Evolutionary conservation across 2,113 vertebrate genomes (phyloP).

Genomic region (Illadopsis cleaveri): DNA sequence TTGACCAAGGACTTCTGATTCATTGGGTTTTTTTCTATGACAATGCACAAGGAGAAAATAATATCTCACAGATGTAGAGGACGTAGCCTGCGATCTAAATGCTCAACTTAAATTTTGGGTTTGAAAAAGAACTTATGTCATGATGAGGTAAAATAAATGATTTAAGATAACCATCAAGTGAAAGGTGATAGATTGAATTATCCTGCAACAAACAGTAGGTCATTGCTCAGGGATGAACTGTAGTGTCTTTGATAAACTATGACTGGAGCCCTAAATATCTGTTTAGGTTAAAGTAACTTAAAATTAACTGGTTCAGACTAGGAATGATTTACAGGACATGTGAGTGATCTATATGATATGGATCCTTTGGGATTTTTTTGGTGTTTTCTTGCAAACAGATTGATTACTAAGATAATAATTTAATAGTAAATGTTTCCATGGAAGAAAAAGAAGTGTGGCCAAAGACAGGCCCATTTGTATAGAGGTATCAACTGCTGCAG

Average conservation of each 20-base stretch:
- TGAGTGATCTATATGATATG: not conserved
- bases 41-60: not conserved
- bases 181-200: slow-evolving; percentile 72
- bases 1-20: not conserved
- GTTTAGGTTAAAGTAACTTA: slow-evolving; percentile 53
- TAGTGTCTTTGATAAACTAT: slow-evolving; percentile 56
- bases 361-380: not conserved
- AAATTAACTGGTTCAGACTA: slow-evolving; percentile 13
- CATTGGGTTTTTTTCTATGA: not conserved
- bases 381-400: not conserved
- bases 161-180: slow-evolving; percentile 72
- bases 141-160: slow-evolving; percentile 72
- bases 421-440: not conserved
- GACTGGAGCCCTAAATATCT: slow-evolving; percentile 28
- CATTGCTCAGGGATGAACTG: slow-evolving; percentile 66
- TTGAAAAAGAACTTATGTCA: slow-evolving; percentile 58
- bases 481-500: not conserved
- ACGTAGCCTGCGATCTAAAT: slow-evolving; percentile 57
- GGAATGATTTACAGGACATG: not conserved
- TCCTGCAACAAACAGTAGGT: slow-evolving; percentile 53
- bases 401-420: not conserved
- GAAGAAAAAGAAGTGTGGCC: not conserved
- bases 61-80: not conserved
- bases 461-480: not conserved
- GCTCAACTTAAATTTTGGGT: slow-evolving; percentile 44